Evolutionary conservation across 2,113 vertebrate genomes (phyloP), one percentile per base, ranked within the genome.

Genomic region (Pollachius pollachius): DNA sequence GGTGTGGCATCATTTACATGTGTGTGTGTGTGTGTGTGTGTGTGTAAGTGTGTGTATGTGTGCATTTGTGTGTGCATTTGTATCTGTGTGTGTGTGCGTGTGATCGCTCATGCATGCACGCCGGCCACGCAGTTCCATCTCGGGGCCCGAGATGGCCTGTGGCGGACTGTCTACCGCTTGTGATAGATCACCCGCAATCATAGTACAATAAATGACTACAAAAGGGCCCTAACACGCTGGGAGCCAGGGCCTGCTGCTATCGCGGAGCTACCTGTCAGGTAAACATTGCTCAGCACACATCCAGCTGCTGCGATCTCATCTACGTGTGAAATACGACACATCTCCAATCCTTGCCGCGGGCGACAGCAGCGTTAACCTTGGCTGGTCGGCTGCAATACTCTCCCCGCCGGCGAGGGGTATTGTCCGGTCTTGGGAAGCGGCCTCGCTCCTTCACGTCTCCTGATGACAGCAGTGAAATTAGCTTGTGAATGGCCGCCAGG

Each of bases 271-370:
- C 30, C 3, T 30, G 30, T 30, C 30, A 30, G 30, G 30, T 30
- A 30, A 30, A 30, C 30, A 30, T 54, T 16, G 52, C 16, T 54
- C 52, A 54, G 52, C 52, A 54, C 3, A 15, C 62, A 56, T 41
- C 16, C 16, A n/a, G 34, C 18, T 62, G 15, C 69, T 65, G 52
- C 52, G 60, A 52, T 73, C 70, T 75, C 67, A 71, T 75, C 78
- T 71, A 37, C 37, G 18, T 68, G 69, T 72, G 52, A 73, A 65
- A 52, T 64, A 30, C 11, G 62, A 62, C 19, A 66, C 30, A 30
- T 30, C 58, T 75, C 3, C 16, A 69, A 34, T 23, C 59, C 57
- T 70, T n/a, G 67, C 34, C 65, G 5, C 48, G 23, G 66, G 68
- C 56, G 4, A 60, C 30, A 17, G 19, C 67, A 62, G 76, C 73